Evolutionary conservation across 1,140 invertebrate genomes (phyloP).

Genomic region (Brachionus rotundiformis): DNA sequence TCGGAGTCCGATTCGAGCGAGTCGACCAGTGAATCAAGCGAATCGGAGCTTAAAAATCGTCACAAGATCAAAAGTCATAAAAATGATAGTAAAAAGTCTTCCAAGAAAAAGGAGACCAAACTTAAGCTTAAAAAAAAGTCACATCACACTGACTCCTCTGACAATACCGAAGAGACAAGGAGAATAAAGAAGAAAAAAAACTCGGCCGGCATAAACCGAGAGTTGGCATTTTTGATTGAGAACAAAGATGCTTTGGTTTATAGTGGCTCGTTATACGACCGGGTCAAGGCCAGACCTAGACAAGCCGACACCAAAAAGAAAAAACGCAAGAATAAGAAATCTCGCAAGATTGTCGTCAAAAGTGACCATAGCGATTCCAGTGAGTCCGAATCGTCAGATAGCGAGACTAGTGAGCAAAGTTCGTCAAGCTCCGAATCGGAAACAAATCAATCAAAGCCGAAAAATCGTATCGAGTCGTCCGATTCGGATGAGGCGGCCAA

Average conservation of each 20-base stretch:
- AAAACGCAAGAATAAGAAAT: slow-evolving; percentile 31
- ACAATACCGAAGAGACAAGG: background rate
- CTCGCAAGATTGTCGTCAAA: background rate
- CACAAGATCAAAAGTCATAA: background rate
- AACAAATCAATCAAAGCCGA: background rate
- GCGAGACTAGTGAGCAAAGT: background rate
- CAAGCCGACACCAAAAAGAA: slow-evolving; percentile 25
- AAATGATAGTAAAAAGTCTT: background rate
- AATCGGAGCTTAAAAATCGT: background rate
- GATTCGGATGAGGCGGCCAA: background rate
- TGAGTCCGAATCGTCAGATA: background rate
- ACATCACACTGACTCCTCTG: background rate
- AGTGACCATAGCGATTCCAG: slow-evolving; percentile 2
- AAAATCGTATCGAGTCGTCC: background rate
- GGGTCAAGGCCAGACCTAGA: slow-evolving; percentile 32
- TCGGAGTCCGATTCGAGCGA: background rate
- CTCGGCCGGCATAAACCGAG: slow-evolving; percentile 18
- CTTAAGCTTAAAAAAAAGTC: background rate
- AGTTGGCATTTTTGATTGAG: slow-evolving; percentile 43
- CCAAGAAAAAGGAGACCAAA: slow-evolving; percentile 8
- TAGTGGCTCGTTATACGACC: slow-evolving; percentile 36
- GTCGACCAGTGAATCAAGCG: background rate
- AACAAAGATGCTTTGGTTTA: background rate
- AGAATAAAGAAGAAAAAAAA: slow-evolving; percentile 9
- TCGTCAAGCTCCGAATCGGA: background rate